Evolutionary conservation across 2,888 invertebrate species (phyloP).

Genomic region (Poecilobothrus nobilitatus): DNA sequence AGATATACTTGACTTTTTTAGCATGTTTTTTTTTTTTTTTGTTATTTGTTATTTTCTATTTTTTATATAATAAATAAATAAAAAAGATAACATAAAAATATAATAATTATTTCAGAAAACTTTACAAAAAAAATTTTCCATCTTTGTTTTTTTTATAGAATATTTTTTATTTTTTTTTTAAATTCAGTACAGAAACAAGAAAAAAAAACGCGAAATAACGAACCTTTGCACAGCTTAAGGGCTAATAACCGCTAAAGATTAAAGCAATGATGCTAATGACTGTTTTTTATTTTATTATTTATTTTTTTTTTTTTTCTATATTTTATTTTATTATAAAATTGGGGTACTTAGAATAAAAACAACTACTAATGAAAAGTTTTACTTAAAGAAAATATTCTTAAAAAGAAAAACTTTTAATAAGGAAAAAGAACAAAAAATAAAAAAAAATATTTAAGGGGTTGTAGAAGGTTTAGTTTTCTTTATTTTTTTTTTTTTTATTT

Average conservation of each 20-base stretch:
- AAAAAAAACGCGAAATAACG: not conserved
- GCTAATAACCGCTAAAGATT: slow-evolving; percentile 6
- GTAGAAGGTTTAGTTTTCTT: too few species aligned
- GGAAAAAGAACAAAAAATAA: not conserved
- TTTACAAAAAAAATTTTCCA: not conserved
- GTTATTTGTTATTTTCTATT: too few species aligned
- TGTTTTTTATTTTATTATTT: not conserved
- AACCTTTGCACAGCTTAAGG: not conserved
- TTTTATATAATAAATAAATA: too few species aligned
- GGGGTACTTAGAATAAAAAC: not conserved
- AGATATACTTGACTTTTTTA: not conserved
- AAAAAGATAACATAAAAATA: not conserved
- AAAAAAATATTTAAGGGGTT: too few species aligned
- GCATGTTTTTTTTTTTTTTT: not conserved
- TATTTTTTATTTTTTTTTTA: too few species aligned
- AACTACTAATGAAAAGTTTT: not conserved
- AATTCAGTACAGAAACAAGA: not conserved
- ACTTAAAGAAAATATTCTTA: not conserved
- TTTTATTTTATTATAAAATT: not conserved
- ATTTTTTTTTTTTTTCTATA: too few species aligned
- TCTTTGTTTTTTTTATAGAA: not conserved
- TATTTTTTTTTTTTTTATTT: too few species aligned
- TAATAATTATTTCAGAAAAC: not conserved
- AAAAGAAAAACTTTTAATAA: not conserved
- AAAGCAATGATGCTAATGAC: slow-evolving; percentile 6